phyloP scores from a whole-genome alignment of 1,140 invertebrate species.

The Chymomyza costata region DNA sequence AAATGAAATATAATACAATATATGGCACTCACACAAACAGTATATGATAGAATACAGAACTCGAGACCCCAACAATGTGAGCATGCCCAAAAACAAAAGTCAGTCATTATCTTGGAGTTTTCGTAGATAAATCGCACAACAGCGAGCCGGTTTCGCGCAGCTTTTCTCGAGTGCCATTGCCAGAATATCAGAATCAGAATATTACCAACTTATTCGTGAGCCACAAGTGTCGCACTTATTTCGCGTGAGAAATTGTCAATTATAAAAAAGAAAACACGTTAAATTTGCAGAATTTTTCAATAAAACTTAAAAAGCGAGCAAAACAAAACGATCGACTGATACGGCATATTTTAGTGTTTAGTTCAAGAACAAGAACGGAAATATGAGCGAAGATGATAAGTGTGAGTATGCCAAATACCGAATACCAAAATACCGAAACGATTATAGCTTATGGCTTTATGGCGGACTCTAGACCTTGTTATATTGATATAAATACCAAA shows the following conservation, averaged over 20 bases:
- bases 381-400: conserved; percentile 71
- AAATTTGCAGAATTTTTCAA: too few relatives aligned
- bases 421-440: neutral
- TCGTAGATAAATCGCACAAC: conserved; percentile 62
- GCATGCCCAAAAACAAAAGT: conserved; percentile 18
- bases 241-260: too few relatives aligned
- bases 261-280: too few relatives aligned
- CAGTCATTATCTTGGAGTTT: conserved; percentile 68
- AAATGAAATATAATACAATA: conserved; percentile 69
- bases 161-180: conserved; percentile 16
- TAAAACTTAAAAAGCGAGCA: too few relatives aligned
- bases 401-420: conserved; percentile 46
- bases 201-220: conserved; percentile 32
- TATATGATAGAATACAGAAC: conserved; percentile 26
- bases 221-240: conserved; percentile 38
- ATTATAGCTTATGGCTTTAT: too few relatives aligned
- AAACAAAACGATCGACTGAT: conserved; percentile 13
- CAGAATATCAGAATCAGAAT: conserved; percentile 26
- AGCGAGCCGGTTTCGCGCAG: conserved; percentile 38
- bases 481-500: too few relatives aligned
- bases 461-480: too few relatives aligned
- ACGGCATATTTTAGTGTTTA: conserved; percentile 15
- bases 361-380: conserved; percentile 11
- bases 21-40: conserved; percentile 24
- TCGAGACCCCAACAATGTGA: conserved; percentile 1